These are phyloP conservation scores for Typhlichthys subterraneus DNA, from an alignment of 2,797 vertebrate genomes.

Conservation along the genomic window DNA sequence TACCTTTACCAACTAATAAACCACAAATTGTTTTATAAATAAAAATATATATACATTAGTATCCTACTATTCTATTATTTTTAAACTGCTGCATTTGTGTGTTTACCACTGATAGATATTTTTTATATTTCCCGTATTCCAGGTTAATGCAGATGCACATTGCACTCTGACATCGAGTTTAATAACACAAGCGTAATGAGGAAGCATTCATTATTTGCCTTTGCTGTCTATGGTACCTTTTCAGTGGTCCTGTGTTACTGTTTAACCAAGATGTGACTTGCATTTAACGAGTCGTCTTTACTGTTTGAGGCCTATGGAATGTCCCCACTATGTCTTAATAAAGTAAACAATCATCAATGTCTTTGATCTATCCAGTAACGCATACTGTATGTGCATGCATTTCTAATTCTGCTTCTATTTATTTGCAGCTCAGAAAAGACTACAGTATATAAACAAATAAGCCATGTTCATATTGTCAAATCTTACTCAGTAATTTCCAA, in stretches of 20 bases:
- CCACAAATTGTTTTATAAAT: neutral
- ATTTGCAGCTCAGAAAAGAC: neutral
- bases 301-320: too few relatives aligned
- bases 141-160: neutral
- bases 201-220: too few relatives aligned
- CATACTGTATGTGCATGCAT: neutral
- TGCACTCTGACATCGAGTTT: too few relatives aligned
- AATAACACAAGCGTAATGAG: too few relatives aligned
- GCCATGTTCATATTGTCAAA: neutral
- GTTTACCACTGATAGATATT: neutral
- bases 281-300: too few relatives aligned
- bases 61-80: neutral
- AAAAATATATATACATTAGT: neutral
- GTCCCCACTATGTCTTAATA: too few relatives aligned
- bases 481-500: neutral
- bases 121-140: neutral
- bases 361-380: too few relatives aligned
- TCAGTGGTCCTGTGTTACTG: too few relatives aligned
- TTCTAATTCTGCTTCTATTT: neutral
- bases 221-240: too few relatives aligned
- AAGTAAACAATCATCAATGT: too few relatives aligned
- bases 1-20: conserved; percentile 4
- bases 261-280: too few relatives aligned
- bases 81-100: neutral
- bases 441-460: conserved; percentile 5